phyloP scores from a whole-genome alignment of 92 coral and sea anemone species.

The Epizoanthus stellaris region DNA sequence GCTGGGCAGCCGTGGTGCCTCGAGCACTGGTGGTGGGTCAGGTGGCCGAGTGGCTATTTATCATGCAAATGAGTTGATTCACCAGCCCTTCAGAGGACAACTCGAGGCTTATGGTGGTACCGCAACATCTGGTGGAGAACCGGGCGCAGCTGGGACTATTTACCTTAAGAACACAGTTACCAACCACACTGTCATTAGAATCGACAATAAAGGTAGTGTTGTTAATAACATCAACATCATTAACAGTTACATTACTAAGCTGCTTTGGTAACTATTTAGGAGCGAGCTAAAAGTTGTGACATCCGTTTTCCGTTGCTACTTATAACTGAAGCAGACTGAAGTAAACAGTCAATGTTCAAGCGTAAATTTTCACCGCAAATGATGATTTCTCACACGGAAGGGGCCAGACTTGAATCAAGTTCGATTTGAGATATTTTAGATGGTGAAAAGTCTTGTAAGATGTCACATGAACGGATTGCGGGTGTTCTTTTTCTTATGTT shows the following conservation, averaged over 20 bases:
- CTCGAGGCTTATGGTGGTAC: slow-evolving; percentile 69
- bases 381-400: no score
- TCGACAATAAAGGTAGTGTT: slow-evolving; percentile 62
- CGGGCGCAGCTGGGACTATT: slow-evolving; percentile 80
- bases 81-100: slow-evolving; percentile 67
- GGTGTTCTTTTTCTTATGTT: neutral
- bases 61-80: slow-evolving; percentile 57
- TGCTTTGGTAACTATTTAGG: no score
- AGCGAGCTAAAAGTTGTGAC: no score
- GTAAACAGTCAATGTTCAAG: no score
- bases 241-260: no score
- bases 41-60: slow-evolving; percentile 80
- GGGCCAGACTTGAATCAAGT: neutral
- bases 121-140: slow-evolving; percentile 64
- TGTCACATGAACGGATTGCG: neutral
- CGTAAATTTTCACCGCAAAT: no score
- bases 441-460: neutral
- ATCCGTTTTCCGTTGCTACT: no score
- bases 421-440: neutral
- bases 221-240: neutral
- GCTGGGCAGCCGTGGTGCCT: slow-evolving; percentile 67
- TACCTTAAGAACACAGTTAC: slow-evolving; percentile 64
- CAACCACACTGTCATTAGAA: slow-evolving; percentile 49
- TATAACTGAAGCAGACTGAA: no score
- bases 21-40: slow-evolving; percentile 73